Conservation (phyloP, 2,888 invertebrate genomes). For the Ephialtes manifestator region DNA sequence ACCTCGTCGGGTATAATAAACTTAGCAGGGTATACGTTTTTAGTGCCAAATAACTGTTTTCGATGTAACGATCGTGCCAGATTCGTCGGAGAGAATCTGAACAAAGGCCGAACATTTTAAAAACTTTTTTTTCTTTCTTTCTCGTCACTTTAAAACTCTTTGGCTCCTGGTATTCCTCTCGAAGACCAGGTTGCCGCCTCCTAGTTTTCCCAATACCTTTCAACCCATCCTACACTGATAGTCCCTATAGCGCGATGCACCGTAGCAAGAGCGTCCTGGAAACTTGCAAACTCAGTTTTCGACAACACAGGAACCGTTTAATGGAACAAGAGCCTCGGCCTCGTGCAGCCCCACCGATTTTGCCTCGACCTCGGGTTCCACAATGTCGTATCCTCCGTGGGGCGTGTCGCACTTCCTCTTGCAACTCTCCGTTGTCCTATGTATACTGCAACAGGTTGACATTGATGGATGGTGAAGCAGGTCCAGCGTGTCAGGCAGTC, state of each 20-base stretch:
- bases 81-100: not conserved
- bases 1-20: not conserved
- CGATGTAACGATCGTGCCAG: not conserved
- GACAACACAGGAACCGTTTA: slow-evolving; percentile 40
- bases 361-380: not conserved
- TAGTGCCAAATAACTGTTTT: not conserved
- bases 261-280: not conserved
- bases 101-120: not conserved
- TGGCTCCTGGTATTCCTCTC: not conserved
- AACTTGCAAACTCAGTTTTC: slow-evolving; percentile 52
- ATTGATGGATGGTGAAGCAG: slow-evolving; percentile 69
- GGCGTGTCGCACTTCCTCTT: slow-evolving; percentile 3
- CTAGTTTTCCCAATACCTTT: slow-evolving; percentile 8
- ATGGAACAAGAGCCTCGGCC: slow-evolving; percentile 25
- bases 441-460: slow-evolving; percentile 75
- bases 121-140: not conserved
- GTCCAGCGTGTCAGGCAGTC: slow-evolving; percentile 27
- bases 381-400: not conserved
- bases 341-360: slow-evolving; percentile 19
- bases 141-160: slow-evolving; percentile 4
- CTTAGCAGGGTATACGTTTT: not conserved
- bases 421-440: not conserved
- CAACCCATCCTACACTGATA: not conserved
- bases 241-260: not conserved
- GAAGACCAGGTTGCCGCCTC: not conserved